phyloP scores from a whole-genome alignment of 1,140 invertebrate genomes.

The Eciton burchellii region DNA sequence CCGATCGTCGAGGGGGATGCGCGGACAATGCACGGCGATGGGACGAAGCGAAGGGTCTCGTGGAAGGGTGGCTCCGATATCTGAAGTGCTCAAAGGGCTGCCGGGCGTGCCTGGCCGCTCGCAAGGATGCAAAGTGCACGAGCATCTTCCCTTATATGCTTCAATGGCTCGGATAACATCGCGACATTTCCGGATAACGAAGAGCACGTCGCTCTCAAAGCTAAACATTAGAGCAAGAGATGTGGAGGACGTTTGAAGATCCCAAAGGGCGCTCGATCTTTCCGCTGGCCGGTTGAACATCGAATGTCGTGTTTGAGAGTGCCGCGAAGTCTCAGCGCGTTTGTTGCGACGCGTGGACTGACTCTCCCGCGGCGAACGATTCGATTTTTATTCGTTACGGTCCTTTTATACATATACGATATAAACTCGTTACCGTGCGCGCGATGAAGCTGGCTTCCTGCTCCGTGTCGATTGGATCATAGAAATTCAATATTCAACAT shows the following conservation, averaged over 20 bases:
- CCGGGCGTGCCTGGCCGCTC: slow-evolving; percentile 40
- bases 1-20: slow-evolving; percentile 21
- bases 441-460: too few relatives aligned
- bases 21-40: slow-evolving; percentile 34
- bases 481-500: too few relatives aligned
- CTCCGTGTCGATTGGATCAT: too few relatives aligned
- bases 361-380: background rate
- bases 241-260: slow-evolving; percentile 54
- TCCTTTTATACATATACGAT: background rate
- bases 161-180: slow-evolving; percentile 60
- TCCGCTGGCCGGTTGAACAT: background rate
- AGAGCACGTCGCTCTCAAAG: slow-evolving; percentile 56
- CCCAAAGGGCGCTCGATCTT: slow-evolving; percentile 9
- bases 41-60: slow-evolving; percentile 44
- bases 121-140: slow-evolving; percentile 58
- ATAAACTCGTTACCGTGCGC: background rate
- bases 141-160: slow-evolving; percentile 47
- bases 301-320: slow-evolving; percentile 35
- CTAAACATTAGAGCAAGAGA: slow-evolving; percentile 20
- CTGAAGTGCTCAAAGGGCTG: slow-evolving; percentile 58
- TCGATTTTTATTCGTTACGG: background rate
- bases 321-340: background rate
- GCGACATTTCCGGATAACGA: slow-evolving; percentile 62
- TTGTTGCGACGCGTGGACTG: background rate
- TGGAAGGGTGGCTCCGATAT: slow-evolving; percentile 31